A percentile compares a stretch with the other conserved stretches of the same genome.
Evolutionary conservation across 2,888 invertebrate genomes (phyloP).

Genomic region (Brachycybe producta): DNA sequence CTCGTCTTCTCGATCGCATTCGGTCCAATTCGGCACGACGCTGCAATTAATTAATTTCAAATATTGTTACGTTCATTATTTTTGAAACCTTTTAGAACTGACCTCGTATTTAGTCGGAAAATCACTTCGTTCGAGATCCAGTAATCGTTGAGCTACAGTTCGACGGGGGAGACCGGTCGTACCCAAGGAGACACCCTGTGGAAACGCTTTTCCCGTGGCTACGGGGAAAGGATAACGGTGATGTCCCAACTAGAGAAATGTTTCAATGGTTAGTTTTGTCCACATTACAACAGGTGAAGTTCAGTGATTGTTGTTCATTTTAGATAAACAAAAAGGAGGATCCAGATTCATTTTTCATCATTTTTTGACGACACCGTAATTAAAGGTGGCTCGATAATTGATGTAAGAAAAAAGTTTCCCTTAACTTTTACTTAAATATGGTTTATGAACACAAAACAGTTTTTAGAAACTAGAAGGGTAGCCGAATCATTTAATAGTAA

Average conservation of each 20-base stretch:
- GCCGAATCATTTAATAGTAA: too few relatives aligned
- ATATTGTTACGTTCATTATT: neutral
- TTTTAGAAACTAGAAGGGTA: too few relatives aligned
- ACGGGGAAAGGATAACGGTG: neutral
- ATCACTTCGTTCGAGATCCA: conserved; percentile 7
- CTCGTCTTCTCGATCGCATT: conserved; percentile 13
- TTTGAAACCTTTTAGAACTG: neutral
- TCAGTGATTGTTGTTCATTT: neutral
- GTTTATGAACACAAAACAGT: too few relatives aligned
- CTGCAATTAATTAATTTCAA: neutral
- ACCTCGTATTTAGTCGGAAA: conserved; percentile 13
- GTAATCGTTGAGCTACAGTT: conserved; percentile 7
- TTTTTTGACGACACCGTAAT: too few relatives aligned
- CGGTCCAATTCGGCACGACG: conserved; percentile 12
- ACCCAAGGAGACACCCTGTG: conserved; percentile 14
- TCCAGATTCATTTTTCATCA: too few relatives aligned
- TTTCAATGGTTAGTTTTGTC: neutral
- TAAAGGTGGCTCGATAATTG: too few relatives aligned
- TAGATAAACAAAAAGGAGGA: neutral
- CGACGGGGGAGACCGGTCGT: conserved; percentile 8
- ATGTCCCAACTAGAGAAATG: neutral
- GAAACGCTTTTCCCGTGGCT: conserved; percentile 9
- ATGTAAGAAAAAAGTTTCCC: too few relatives aligned
- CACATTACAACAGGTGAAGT: neutral
- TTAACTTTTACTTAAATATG: too few relatives aligned